Base-by-base conservation (phyloP, 1,140 invertebrate species). In the Globodera rostochiensis region DNA sequence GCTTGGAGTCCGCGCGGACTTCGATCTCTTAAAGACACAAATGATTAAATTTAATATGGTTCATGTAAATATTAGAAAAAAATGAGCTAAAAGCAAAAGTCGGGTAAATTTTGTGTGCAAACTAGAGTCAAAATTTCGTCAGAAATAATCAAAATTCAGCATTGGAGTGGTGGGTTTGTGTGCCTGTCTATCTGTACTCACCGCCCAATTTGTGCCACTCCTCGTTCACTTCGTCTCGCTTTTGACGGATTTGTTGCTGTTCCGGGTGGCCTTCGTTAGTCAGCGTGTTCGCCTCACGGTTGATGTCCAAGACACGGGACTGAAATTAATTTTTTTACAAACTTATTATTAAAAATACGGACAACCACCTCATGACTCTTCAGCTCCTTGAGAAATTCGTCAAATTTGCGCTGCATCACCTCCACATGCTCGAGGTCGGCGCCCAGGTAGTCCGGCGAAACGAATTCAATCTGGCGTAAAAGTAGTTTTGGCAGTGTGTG, bases 401-500 rank as follows among this genome's bases (percentile, higher is more conserved):
- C 97, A 91, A 99, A 99, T 92, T 99, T 99, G 73, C 97, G 93
- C 91, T 99, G 97, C 36, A 99, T 92, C 5, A 98, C 95, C 91
- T 99, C 97, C 4, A 99, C 97, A 90, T 99, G 97, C 91, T 99
- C 97, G 80, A 99, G 91, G 91, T 99, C 97, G 73, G 95, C 94
- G 15, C 96, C 97, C 91, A 97, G 97, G 89, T 99, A 97, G 90
- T 98, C 96, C 3, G 95, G 95, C 3, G 95, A 95, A 0, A 99
- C 95, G 91, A 98, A 98, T 19, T 95, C 94, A 91, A 96, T 95
- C 92, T 94, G 87, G 87, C 84, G 49, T 57, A 80, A 84, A 82
- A 66, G 79, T 82, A 69, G 13, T 25, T 25, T 25, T 25, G 25
- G 15, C 19, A 64, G n/a, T 1, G 6, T 15, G 11, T 50, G 19